Evolutionary conservation across 2,797 vertebrate genomes (phyloP).

Genomic region (Heteromormyrus szaboi): DNA sequence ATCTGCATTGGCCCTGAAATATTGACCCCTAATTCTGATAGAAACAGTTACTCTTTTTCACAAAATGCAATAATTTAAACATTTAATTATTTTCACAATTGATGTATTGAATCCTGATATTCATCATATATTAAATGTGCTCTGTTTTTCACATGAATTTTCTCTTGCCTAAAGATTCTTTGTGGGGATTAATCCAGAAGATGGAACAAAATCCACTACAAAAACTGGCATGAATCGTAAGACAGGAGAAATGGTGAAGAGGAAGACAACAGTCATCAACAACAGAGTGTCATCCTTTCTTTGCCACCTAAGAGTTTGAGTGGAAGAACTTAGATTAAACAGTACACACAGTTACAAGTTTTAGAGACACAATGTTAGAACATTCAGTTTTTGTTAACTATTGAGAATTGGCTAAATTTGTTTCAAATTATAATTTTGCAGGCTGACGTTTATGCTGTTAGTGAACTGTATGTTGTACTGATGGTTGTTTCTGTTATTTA

Average conservation of each 20-base stretch:
- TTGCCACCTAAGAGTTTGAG: background rate
- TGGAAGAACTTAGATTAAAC: background rate
- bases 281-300: background rate
- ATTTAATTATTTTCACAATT: background rate
- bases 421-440: too few species aligned
- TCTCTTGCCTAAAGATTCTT: background rate
- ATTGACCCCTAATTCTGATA: background rate
- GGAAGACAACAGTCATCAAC: background rate
- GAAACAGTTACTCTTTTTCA: background rate
- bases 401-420: background rate
- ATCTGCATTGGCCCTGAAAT: background rate
- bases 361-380: background rate
- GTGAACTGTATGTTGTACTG: too few species aligned
- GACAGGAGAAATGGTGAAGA: background rate
- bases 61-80: background rate
- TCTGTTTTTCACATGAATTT: background rate
- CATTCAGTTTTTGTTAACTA: background rate
- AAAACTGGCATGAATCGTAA: background rate
- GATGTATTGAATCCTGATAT: background rate
- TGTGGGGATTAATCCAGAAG: background rate
- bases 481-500: too few species aligned
- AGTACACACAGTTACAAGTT: background rate
- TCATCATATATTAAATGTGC: background rate
- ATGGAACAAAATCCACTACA: background rate
- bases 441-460: too few species aligned